phyloP scores from a whole-genome alignment of 2,797 vertebrate species.

The Eospalax fontanierii region DNA sequence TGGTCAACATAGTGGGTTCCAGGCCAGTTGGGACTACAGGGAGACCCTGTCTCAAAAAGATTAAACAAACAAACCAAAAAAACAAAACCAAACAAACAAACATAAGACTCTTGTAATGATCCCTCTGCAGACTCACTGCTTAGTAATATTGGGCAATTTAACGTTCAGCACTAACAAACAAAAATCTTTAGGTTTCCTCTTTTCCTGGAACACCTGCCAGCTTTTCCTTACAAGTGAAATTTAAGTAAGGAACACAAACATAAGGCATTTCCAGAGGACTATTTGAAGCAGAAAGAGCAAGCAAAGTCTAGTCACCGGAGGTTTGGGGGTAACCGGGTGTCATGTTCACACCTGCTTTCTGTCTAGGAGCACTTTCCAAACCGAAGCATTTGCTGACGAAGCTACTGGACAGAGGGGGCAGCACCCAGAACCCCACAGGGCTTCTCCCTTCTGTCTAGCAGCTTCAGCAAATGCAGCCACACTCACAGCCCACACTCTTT shows the following conservation, averaged over 20 bases:
- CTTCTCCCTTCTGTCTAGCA: background rate
- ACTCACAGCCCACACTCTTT: background rate
- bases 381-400: background rate
- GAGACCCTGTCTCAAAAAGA: too few relatives aligned
- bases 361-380: background rate
- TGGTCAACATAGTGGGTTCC: too few relatives aligned
- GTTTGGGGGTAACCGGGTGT: background rate
- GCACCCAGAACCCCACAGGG: fast-evolving
- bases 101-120: too few relatives aligned
- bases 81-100: too few relatives aligned
- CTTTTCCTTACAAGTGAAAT: conserved; percentile 59
- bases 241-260: conserved; percentile 45
- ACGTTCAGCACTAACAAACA: conserved; percentile 48
- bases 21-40: too few relatives aligned
- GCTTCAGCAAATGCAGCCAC: background rate
- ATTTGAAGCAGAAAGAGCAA: conserved; percentile 64
- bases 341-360: background rate
- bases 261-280: conserved; percentile 1
- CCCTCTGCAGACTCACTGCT: conserved; percentile 14
- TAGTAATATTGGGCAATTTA: conserved; percentile 27
- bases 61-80: too few relatives aligned
- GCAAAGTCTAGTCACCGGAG: conserved; percentile 42
- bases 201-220: background rate
- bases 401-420: background rate
- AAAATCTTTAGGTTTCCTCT: background rate